These are phyloP conservation scores for Diceros bicornis DNA, from an alignment of 2,797 vertebrate genomes.

Conservation along the genomic window DNA sequence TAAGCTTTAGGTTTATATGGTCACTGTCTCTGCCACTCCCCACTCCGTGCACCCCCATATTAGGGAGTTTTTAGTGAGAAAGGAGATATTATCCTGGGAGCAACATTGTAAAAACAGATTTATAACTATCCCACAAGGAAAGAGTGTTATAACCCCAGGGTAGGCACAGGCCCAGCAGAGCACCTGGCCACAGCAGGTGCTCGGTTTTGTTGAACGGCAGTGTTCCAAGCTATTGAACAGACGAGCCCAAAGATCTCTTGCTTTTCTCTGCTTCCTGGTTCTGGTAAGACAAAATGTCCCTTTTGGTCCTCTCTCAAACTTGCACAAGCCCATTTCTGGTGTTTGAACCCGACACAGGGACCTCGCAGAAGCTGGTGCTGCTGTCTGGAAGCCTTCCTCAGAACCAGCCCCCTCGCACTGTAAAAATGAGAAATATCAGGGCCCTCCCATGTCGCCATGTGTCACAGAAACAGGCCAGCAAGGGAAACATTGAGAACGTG, in stretches of 20 bases:
- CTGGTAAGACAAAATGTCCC: neutral
- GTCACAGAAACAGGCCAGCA: slow-evolving; percentile 33
- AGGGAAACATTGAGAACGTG: neutral
- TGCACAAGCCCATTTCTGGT: neutral
- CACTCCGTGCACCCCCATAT: neutral
- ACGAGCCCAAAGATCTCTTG: neutral
- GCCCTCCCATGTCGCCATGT: neutral
- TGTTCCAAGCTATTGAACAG: neutral
- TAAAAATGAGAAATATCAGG: slow-evolving; percentile 1
- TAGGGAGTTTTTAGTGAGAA: neutral
- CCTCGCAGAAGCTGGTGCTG: neutral
- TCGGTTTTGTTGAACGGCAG: neutral
- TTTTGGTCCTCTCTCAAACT: neutral
- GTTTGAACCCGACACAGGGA: neutral
- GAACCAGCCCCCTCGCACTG: neutral
- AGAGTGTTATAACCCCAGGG: neutral
- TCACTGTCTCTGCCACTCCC: neutral
- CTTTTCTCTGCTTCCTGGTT: neutral
- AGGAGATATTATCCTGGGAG: neutral
- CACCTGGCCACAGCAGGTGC: neutral
- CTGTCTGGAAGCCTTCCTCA: neutral
- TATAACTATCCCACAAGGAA: neutral
- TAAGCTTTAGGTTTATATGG: neutral
- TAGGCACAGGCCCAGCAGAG: too few relatives aligned
- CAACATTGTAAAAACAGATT: slow-evolving; percentile 39